Percentiles rank a stretch among this genome's conserved stretches.
Evolutionary conservation across 2,113 vertebrate species (phyloP).

Genomic region (Psettodes erumei): DNA sequence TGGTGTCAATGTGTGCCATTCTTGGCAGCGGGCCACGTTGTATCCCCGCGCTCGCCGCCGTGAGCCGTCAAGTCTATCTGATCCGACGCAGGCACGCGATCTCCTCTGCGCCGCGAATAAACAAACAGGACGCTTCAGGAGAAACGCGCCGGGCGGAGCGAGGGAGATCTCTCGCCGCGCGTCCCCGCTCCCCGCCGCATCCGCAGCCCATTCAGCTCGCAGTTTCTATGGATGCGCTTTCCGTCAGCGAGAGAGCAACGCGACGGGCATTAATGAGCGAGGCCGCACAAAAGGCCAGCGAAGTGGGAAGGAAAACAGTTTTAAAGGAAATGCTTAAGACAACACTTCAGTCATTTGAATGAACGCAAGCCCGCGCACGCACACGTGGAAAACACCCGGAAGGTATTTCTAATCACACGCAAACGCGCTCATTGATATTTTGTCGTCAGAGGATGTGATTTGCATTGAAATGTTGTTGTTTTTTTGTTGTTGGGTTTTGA

Average conservation of each 20-base stretch:
- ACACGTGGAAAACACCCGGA: constrained; percentile 49
- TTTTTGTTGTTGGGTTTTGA: too few relatives aligned
- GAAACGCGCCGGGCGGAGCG: constrained; percentile 33
- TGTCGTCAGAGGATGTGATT: constrained; percentile 76
- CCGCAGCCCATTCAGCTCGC: constrained; percentile 49
- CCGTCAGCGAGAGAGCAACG: constrained; percentile 66
- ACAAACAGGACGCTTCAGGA: constrained; percentile 50
- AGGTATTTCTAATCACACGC: constrained; percentile 77
- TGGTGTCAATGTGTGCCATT: constrained; percentile 50
- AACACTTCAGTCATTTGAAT: constrained; percentile 33
- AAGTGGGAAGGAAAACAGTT: constrained; percentile 55
- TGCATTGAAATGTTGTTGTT: constrained; percentile 74
- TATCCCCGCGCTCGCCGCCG: constrained; percentile 12
- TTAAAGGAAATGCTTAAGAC: constrained; percentile 58
- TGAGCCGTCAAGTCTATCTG: constrained; percentile 28
- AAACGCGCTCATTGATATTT: constrained; percentile 80
- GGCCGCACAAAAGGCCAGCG: constrained; percentile 51
- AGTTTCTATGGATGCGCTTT: constrained; percentile 57
- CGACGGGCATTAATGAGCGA: constrained; percentile 67
- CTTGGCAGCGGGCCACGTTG: constrained; percentile 36
- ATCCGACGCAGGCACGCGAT: constrained; percentile 21
- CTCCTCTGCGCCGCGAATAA: constrained; percentile 31
- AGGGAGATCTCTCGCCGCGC: constrained; percentile 34
- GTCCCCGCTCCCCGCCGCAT: constrained; percentile 41
- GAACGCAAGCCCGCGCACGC: constrained; percentile 21